Evolutionary conservation across 1,140 invertebrate genomes (phyloP).

Genomic region (Acromyrmex charruanus): DNA sequence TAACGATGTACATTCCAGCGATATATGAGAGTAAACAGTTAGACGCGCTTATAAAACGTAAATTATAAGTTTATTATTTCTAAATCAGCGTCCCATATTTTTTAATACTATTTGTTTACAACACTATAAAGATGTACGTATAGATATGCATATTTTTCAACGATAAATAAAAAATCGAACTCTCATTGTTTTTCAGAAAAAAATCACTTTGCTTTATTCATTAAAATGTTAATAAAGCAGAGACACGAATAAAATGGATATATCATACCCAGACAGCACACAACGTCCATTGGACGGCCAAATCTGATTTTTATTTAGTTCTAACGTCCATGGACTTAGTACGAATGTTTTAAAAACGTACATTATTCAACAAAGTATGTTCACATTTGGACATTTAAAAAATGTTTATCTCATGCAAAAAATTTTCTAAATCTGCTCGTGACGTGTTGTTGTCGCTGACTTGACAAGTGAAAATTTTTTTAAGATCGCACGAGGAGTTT

Average conservation of each 20-base stretch:
- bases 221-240: background rate
- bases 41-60: background rate
- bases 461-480: no score
- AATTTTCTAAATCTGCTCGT: no score
- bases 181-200: background rate
- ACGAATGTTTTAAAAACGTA: no score
- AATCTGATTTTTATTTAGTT: no score
- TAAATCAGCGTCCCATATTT: background rate
- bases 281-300: no score
- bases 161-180: background rate
- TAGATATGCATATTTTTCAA: background rate
- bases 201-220: background rate
- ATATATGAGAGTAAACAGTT: background rate
- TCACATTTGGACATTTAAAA: no score
- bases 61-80: slow-evolving; percentile 5
- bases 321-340: no score
- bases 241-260: background rate
- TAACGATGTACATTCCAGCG: background rate
- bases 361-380: no score
- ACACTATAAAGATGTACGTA: background rate
- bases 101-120: background rate
- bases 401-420: no score
- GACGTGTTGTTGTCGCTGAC: no score
- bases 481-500: no score
- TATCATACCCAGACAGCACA: no score